Base-by-base conservation (phyloP, 1,140 invertebrate genomes). In the Achatina immaculata region DNA sequence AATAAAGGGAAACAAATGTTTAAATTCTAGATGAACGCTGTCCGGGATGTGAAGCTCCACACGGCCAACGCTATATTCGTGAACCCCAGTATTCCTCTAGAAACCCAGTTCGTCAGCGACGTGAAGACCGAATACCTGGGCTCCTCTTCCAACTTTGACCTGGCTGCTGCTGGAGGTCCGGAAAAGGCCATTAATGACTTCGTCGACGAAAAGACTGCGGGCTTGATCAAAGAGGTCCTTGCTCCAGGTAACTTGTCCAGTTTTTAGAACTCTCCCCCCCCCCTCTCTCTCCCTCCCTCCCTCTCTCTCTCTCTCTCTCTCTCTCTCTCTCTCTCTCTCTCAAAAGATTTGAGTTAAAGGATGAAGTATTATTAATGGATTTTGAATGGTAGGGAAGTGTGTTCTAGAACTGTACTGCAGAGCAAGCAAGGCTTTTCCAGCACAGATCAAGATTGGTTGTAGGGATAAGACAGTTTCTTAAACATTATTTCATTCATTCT, bases 171-270 rank as follows among this genome's bases (percentile, higher is more conserved):
- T 4, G 76, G 38, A 21, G 76, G 62, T 45, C 55, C 76, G n/a
- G 76, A 78, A 28, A 80, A 51, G 34, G 31, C 51, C 16, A 93
- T 95, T 16, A 95, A 95, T 85, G 86, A 86, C 28, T 96, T 95
- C 94, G 94, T 95, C 0, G 89, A 91, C 0, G 80, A 92, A 9
- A 93, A 93, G 79, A 96, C 95, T 0, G 88, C 91, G 68, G 92
- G 92, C 2, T 94, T 94, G 88, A 95, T 96, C 40, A 84, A 89
- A 0, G 89, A 92, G 36, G 93, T 96, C 24, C 82, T 96, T 0
- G 86, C 80, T 34, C 65, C 76, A 89, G 24, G 86, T 91, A 0
- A 21, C 14, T 21, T 55, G 7, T 55, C 51, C 51, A 21, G 3
- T 55, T 55, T n/a, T 3, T 55, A 14, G 3, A 14, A 21, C 51